phyloP scores from a whole-genome alignment of 2,113 vertebrate species.

The Nansenia antarctica region DNA sequence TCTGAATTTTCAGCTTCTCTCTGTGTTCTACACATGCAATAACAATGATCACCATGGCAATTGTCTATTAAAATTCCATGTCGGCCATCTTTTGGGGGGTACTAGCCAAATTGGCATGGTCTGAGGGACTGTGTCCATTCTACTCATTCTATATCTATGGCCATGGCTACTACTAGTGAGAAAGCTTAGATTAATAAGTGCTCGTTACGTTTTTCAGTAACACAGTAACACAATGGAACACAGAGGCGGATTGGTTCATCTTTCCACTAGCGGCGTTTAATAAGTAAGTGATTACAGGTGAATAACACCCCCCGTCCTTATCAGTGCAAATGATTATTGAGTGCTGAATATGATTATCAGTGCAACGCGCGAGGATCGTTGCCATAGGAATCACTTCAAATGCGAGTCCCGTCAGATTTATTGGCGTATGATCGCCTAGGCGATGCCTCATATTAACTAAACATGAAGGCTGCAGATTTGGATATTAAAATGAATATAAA shows the following conservation, averaged over 20 bases:
- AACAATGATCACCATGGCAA: too few relatives aligned
- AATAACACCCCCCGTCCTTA: neutral
- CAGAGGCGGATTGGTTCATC: neutral
- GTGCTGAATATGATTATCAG: constrained; percentile 4
- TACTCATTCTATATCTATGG: too few relatives aligned
- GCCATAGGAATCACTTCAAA: constrained; percentile 23
- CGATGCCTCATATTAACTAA: constrained; percentile 17
- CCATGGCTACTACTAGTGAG: too few relatives aligned
- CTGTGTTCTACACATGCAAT: too few relatives aligned
- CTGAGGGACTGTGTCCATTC: too few relatives aligned
- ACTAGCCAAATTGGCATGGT: too few relatives aligned
- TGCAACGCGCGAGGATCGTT: neutral
- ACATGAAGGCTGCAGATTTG: constrained; percentile 11
- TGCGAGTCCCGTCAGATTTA: constrained; percentile 12
- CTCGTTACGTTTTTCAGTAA: too few relatives aligned
- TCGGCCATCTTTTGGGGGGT: too few relatives aligned
- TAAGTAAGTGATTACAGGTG: neutral
- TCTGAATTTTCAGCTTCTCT: too few relatives aligned
- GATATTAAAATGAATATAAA: constrained; percentile 12
- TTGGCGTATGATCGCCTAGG: constrained; percentile 11
- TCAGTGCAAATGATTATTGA: neutral
- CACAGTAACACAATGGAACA: too few relatives aligned
- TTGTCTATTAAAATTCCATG: too few relatives aligned
- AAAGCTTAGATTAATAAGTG: too few relatives aligned
- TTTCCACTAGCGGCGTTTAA: neutral